Conservation (phyloP, 2,797 vertebrate species). For the Anguilla pacifica region DNA sequence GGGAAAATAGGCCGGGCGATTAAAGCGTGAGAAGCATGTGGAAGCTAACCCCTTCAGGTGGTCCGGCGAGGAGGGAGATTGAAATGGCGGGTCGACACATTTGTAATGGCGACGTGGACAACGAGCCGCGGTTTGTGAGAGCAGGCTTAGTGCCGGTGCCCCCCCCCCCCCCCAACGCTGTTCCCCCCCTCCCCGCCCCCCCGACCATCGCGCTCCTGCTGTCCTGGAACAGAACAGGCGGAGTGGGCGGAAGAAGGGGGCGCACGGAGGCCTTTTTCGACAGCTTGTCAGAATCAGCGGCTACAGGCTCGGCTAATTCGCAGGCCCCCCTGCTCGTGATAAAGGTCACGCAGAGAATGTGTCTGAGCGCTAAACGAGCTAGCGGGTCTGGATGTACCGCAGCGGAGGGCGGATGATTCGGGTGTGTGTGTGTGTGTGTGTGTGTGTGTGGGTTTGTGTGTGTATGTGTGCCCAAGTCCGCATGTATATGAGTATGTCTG, state of each 20-base stretch:
- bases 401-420: background rate
- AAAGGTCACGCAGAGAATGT: conserved; percentile 19
- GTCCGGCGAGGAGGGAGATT: background rate
- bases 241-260: background rate
- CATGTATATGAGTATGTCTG: background rate
- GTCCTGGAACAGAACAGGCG: background rate
- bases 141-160: no score
- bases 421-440: background rate
- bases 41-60: background rate
- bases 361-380: background rate
- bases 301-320: background rate
- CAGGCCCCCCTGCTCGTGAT: background rate
- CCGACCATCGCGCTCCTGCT: background rate
- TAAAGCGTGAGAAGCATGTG: background rate
- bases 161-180: no score
- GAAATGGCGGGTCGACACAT: background rate
- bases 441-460: background rate
- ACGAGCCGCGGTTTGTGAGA: background rate
- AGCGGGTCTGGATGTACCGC: background rate
- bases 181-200: background rate
- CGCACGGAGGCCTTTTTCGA: background rate
- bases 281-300: background rate
- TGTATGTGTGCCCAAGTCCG: background rate
- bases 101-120: background rate
- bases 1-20: background rate